phyloP scores from a whole-genome alignment of 1,140 invertebrate genomes.

The Trissolcus basalis region DNA sequence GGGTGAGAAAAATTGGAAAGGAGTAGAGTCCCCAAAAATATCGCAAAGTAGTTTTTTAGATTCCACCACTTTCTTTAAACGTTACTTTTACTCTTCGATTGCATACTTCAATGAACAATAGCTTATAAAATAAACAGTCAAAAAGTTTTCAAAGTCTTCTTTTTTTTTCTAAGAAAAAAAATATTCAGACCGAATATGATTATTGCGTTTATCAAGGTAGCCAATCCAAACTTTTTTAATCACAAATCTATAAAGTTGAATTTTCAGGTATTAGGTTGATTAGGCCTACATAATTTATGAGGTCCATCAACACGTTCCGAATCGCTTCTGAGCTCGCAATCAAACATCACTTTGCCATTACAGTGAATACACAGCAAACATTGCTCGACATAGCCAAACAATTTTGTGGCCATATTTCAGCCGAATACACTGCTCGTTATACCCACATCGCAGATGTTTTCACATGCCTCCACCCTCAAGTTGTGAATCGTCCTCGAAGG shows the following conservation, averaged over 20 bases:
- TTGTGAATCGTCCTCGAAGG: constrained; percentile 43
- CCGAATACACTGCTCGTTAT: constrained; percentile 34
- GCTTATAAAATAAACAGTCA: constrained; percentile 18
- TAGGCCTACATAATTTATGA: constrained; percentile 40
- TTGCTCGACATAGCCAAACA: constrained; percentile 25
- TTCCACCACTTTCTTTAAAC: constrained; percentile 46
- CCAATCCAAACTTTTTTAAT: too few species aligned
- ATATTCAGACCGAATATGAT: neutral
- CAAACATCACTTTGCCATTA: constrained; percentile 49
- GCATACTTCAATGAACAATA: constrained; percentile 39
- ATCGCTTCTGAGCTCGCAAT: constrained; percentile 7
- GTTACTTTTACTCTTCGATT: constrained; percentile 37
- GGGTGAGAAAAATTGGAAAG: constrained; percentile 41
- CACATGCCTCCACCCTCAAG: constrained; percentile 24
- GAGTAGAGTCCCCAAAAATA: constrained; percentile 51
- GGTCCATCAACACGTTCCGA: constrained; percentile 17
- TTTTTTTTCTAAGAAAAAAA: neutral
- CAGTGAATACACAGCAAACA: neutral
- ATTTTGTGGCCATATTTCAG: constrained; percentile 45
- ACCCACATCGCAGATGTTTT: constrained; percentile 41
- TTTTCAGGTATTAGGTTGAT: constrained; percentile 17
- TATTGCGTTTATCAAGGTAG: too few species aligned
- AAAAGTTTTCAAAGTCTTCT: constrained; percentile 29
- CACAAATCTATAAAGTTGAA: neutral
- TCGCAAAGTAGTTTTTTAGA: constrained; percentile 66